phyloP scores from a whole-genome alignment of 2,113 vertebrate genomes.

The Smithornis capensis region DNA sequence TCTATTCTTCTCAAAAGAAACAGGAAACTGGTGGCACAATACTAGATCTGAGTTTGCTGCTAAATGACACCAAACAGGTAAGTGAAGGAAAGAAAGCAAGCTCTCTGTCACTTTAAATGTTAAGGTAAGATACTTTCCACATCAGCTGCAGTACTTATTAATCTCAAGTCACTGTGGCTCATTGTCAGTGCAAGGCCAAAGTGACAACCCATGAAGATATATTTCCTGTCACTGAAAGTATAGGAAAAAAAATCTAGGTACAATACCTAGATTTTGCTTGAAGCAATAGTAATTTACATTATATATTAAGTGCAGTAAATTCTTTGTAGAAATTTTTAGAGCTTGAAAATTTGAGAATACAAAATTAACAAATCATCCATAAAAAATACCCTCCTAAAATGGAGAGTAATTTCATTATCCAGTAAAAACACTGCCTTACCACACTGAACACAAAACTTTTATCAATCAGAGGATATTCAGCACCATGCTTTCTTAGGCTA shows the following conservation, averaged over 20 bases:
- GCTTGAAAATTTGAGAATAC: constrained; percentile 14
- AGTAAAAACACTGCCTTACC: constrained; percentile 33
- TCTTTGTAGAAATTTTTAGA: constrained; percentile 37
- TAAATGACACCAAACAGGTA: background rate
- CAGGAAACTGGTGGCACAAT: background rate
- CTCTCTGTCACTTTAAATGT: background rate
- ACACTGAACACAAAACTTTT: background rate
- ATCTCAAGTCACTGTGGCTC: background rate
- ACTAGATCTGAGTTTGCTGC: background rate
- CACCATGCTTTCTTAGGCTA: background rate
- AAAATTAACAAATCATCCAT: constrained; percentile 21
- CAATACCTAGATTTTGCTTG: background rate
- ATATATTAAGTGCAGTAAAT: background rate
- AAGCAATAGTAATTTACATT: constrained; percentile 25
- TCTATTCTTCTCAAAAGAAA: background rate
- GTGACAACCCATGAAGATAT: background rate
- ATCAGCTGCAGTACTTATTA: background rate
- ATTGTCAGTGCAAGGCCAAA: background rate
- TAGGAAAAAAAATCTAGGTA: constrained; percentile 7
- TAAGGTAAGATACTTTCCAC: constrained; percentile 9
- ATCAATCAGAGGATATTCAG: constrained; percentile 1
- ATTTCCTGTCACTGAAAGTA: constrained; percentile 19
- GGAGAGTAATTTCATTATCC: constrained; percentile 41
- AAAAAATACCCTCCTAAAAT: constrained; percentile 19
- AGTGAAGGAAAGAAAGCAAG: background rate